Evolutionary conservation across 2,888 invertebrate genomes (phyloP), one percentile per base, ranked within the genome.

Genomic region (Beris chalybata): DNA sequence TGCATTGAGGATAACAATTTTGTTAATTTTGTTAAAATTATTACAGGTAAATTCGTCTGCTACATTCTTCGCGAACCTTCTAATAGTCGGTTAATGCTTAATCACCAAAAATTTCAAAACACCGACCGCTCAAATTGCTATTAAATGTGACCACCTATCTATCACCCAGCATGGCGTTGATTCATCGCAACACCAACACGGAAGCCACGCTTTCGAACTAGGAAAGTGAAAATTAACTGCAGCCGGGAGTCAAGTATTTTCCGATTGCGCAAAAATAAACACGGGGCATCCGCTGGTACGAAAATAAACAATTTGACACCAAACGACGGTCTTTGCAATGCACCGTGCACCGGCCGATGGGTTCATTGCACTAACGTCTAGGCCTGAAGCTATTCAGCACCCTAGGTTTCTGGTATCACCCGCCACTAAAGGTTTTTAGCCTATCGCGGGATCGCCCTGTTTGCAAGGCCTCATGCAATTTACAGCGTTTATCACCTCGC

Each of bases 191-290:
- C 15, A 15, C 43, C 29, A 38, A 59, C 22, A 61, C 52, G 61
- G 61, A 61, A 61, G 61, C 43, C 61, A 61, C 61, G 43, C 52
- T 61, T 61, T 50, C 15, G 50, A 50, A 22, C 50, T 29, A 44
- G 50, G 50, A 32, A 50, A 50, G 61, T 61, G 50, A 61, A 61
- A 61, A 61, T 61, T 32, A 43, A 61, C 59, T 59, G 32, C 59
- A 59, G 59, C 59, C 12, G 50, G 59, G 13, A 32, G 32, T 48
- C 22, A 32, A 50, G 11, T 7, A 50, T 38, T 32, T 38, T 13
- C 29, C 38, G 32, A 61, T 61, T 61, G 38, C 61, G 43, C 44
- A 61, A 61, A 61, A 61, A 61, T 61, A 61, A 61, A 61, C 61
- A 61, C 38, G 22, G 30, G 50, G 22, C n/a, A 52, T 52, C 61